Conservation (phyloP, 2,113 vertebrate species). For the Megatriorchis doriae region DNA sequence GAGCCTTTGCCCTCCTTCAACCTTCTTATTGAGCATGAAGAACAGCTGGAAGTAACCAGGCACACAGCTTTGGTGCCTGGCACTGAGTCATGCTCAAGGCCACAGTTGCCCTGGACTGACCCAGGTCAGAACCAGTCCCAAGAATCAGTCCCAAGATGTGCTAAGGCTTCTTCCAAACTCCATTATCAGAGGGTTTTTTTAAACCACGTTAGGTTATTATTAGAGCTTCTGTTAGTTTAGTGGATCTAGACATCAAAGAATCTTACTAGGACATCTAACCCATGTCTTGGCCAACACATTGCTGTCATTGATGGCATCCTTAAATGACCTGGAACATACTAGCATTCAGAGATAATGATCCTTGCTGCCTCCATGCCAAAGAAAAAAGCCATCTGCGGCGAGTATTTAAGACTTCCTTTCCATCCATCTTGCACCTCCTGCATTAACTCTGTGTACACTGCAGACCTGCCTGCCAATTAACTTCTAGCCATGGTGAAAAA, state of each 20-base stretch:
- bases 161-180: not conserved
- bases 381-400: not conserved
- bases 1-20: not conserved
- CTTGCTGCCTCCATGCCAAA: not conserved
- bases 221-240: not conserved
- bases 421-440: not conserved
- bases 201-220: not conserved
- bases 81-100: not conserved
- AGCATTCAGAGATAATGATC: not conserved
- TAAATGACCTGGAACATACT: not conserved
- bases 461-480: not conserved
- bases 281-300: not conserved
- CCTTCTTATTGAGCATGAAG: not conserved
- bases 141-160: not conserved
- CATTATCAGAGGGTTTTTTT: not conserved
- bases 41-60: not conserved
- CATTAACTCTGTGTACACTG: not conserved
- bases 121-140: not conserved
- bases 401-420: conserved; percentile 9
- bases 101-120: rapidly evolving
- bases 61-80: not conserved
- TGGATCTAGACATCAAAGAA: not conserved
- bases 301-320: not conserved
- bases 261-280: not conserved
- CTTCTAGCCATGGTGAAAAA: not conserved